Percentiles rank a stretch among this genome's conserved stretches.
Conservation (phyloP, 37 sponge, comb jelly and placozoan genomes). For the Aphrocallistes beatrix region DNA sequence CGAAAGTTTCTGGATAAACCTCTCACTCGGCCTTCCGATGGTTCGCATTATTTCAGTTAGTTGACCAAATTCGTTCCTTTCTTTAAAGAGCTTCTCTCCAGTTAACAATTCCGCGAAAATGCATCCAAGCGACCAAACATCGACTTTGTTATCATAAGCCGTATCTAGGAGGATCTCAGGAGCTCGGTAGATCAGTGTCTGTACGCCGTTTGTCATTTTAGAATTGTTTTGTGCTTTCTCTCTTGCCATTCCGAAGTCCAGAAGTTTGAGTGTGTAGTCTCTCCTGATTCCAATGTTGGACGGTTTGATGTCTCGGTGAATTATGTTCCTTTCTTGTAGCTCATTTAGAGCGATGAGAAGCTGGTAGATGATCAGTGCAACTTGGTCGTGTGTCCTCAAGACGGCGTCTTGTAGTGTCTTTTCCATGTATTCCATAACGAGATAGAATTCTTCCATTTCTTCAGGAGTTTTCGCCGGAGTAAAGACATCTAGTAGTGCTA, state of each 20-base stretch:
- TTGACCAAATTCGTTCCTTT: background rate
- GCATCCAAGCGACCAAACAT: slow-evolving; percentile 26
- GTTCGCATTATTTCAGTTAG: background rate
- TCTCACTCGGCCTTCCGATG: background rate
- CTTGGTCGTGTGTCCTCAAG: background rate
- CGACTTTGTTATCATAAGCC: slow-evolving; percentile 17
- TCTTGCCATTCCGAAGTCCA: slow-evolving; percentile 6
- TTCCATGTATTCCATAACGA: background rate
- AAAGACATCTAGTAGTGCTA: background rate
- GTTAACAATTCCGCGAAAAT: slow-evolving; percentile 23
- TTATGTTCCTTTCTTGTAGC: background rate
- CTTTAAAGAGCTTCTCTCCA: background rate
- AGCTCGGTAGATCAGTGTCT: slow-evolving; percentile 23
- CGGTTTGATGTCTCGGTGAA: background rate
- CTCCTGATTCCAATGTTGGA: slow-evolving; percentile 5
- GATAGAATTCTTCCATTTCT: background rate
- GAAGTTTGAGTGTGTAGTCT: slow-evolving; percentile 7
- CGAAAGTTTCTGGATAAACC: background rate
- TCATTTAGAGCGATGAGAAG: background rate
- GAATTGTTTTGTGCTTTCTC: background rate
- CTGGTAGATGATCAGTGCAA: background rate
- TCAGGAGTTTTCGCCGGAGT: background rate
- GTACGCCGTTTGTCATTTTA: background rate
- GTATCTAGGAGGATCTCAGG: slow-evolving; percentile 23
- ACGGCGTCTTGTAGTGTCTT: background rate